A percentile compares a stretch with the other conserved stretches of the same genome.
These are phyloP conservation scores for Eurypyga helias DNA, from an alignment of 2,113 vertebrate genomes.

Conservation along the genomic window DNA sequence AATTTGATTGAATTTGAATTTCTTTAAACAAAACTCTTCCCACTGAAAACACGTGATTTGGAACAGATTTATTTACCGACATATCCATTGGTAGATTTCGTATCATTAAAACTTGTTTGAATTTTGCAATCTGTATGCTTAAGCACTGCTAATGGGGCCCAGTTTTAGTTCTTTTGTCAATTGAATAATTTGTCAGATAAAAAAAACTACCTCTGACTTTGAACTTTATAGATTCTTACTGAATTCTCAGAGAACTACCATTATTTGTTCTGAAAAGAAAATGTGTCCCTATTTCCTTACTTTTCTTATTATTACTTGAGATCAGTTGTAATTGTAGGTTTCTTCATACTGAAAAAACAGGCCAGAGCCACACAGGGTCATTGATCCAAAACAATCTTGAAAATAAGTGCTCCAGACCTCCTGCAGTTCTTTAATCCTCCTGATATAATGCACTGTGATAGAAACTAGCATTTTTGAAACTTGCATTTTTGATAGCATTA, in stretches of 20 bases:
- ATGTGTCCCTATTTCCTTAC: not conserved
- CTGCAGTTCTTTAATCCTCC: not conserved
- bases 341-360: not conserved
- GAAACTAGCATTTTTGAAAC: not conserved
- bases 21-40: not conserved
- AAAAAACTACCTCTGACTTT: not conserved
- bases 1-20: not conserved
- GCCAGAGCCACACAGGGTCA: not conserved
- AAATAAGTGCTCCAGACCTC: not conserved
- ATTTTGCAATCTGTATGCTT: not conserved
- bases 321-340: not conserved
- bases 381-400: not conserved
- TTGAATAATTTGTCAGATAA: not conserved
- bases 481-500: not conserved
- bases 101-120: not conserved
- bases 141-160: not conserved
- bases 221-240: not conserved
- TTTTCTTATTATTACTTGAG: not conserved
- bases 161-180: not conserved
- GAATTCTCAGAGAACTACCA: not conserved
- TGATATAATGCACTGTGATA: not conserved
- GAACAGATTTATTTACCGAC: not conserved
- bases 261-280: not conserved
- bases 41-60: not conserved
- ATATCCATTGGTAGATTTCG: not conserved